A percentile compares a stretch with the other conserved stretches of the same genome.
Evolutionary conservation across 1,140 invertebrate genomes (phyloP).

Genomic region (Drosophila sp.): DNA sequence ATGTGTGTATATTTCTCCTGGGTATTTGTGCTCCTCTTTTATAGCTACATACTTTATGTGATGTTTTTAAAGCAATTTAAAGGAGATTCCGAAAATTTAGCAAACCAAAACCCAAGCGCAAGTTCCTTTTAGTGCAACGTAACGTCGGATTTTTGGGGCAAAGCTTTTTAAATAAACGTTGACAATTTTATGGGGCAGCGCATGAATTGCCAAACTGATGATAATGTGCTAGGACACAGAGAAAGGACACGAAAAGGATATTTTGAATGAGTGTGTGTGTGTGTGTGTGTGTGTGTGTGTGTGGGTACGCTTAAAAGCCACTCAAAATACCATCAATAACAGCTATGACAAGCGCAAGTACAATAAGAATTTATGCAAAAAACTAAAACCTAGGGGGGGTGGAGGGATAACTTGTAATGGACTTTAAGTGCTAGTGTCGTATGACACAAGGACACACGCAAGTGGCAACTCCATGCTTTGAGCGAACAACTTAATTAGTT

Average conservation of each 20-base stretch:
- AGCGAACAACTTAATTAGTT: conserved; percentile 31
- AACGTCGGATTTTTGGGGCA: conserved; percentile 15
- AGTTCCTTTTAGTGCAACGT: conserved; percentile 19
- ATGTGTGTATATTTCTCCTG: conserved; percentile 23
- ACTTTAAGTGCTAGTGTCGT: conserved; percentile 21
- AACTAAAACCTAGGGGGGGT: conserved; percentile 2
- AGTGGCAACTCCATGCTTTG: background rate
- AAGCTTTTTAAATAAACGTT: conserved; percentile 50
- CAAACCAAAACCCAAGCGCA: conserved; percentile 31
- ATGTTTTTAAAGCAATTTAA: conserved; percentile 68
- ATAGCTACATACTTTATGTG: conserved; percentile 42
- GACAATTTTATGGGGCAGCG: conserved; percentile 53
- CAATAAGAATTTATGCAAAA: conserved; percentile 45
- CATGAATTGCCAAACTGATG: conserved; percentile 39
- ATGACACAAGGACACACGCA: background rate
- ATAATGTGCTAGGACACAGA: conserved; percentile 27
- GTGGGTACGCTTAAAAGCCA: conserved; percentile 38
- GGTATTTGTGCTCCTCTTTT: conserved; percentile 9
- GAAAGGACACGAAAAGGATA: too few species aligned
- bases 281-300: conserved; percentile 6
- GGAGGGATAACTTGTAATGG: conserved; percentile 17
- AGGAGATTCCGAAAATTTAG: conserved; percentile 43
- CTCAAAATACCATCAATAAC: conserved; percentile 64
- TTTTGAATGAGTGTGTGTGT: background rate
- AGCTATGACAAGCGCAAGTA: conserved; percentile 30